Evolutionary conservation across 2,888 invertebrate species (phyloP), one percentile per base, ranked within the genome.

Genomic region (Prionchulus punctatus): DNA sequence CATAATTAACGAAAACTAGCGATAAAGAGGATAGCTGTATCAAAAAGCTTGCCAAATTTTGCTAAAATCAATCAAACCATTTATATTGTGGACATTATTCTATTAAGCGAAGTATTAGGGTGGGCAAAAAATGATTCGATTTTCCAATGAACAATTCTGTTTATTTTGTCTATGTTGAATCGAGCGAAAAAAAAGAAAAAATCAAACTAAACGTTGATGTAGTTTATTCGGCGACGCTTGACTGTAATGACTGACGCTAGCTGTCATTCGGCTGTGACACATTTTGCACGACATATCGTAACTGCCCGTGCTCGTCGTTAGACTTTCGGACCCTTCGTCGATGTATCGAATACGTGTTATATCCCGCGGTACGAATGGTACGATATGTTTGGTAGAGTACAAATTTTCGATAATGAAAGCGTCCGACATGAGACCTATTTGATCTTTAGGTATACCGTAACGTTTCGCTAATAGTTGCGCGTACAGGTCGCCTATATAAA

Each of bases 361-460:
- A 60, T 70, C 70, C 25, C 64, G 62, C 23, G 70, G 70, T 31
- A 70, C 67, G 60, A 67, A 70, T n/a, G 70, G 70, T 47, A 70
- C 66, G 51, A 70, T 64, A 60, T 68, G 69, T 57, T 68, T 69
- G 36, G 66, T 64, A 31, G 70, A 63, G 61, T 68, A 69, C 49
- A 69, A 59, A 53, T 68, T 69, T 60, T 70, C 70, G 55, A 69
- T 67, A 56, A 69, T 66, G 58, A 67, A 70, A 21, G 43, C 30
- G 27, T 51, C 52, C 15, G 42, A 21, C 30, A 47, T 26, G 12
- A 28, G 23, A 3, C 30, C 50, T 15, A 12, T 4, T 23, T 49
- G 50, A 49, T 28, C 15, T 30, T 23, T 26, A 3, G 50, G 27
- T 30, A 55, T 2, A 2, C 43, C 26, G 2, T 68, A 66, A 12